phyloP scores from a whole-genome alignment of 2,888 invertebrate genomes.

The Drosophila infuscata region DNA sequence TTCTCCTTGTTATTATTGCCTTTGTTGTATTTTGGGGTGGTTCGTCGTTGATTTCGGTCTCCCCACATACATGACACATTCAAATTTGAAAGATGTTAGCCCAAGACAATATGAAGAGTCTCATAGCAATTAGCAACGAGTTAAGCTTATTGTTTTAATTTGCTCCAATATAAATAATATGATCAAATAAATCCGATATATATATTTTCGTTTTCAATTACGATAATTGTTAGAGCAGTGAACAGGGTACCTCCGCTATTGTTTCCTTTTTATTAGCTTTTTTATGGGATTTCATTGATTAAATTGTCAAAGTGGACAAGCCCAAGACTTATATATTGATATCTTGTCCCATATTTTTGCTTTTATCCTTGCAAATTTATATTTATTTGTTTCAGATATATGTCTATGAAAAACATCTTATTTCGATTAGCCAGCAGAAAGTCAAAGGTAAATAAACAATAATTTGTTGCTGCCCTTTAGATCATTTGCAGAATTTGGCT shows the following conservation, averaged over 20 bases:
- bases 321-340: not conserved
- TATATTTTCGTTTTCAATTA: not conserved
- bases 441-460: conserved; percentile 33
- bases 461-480: conserved; percentile 8
- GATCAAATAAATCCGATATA: not conserved
- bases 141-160: not conserved
- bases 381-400: not conserved
- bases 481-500: conserved; percentile 53
- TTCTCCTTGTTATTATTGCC: conserved; percentile 8
- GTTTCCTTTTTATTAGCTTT: not conserved
- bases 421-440: not conserved
- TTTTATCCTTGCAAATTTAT: not conserved
- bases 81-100: conserved; percentile 40
- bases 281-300: not conserved
- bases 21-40: conserved; percentile 19
- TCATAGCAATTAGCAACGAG: conserved; percentile 19
- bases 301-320: not conserved
- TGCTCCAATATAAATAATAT: not conserved
- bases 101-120: conserved; percentile 24
- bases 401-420: not conserved
- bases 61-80: conserved; percentile 23
- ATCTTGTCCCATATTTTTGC: not conserved
- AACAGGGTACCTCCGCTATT: not conserved
- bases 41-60: conserved; percentile 5
- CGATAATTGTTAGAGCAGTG: not conserved